phyloP scores from a whole-genome alignment of 2,888 invertebrate species.

The Ophonus ardosiacus region DNA sequence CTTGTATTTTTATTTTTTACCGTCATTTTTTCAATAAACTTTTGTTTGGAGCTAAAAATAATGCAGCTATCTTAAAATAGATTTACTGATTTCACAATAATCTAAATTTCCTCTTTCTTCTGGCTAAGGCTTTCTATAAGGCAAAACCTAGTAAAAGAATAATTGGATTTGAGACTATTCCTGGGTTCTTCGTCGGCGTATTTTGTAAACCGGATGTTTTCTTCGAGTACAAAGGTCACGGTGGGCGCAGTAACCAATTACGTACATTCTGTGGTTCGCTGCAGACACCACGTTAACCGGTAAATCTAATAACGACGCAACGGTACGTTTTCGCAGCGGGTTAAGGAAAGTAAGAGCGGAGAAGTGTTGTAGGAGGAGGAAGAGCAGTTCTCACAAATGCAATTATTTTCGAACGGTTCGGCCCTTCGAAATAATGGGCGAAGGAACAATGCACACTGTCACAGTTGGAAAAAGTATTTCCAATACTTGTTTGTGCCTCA shows the following conservation, averaged over 20 bases:
- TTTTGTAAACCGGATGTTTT: conserved; percentile 47
- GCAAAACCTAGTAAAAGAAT: conserved; percentile 36
- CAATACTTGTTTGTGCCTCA: background rate
- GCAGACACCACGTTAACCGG: conserved; percentile 55
- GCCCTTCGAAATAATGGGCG: conserved; percentile 60
- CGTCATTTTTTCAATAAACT: background rate
- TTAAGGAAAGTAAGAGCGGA: background rate
- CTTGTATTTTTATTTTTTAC: background rate
- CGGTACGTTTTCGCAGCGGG: conserved; percentile 36
- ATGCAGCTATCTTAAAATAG: background rate
- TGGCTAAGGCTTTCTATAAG: background rate
- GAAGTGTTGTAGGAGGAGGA: conserved; percentile 8
- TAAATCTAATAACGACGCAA: conserved; percentile 62
- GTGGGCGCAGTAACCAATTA: conserved; percentile 58
- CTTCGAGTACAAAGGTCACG: conserved; percentile 55
- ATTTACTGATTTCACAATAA: background rate
- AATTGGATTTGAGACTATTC: conserved; percentile 53
- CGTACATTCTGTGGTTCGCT: conserved; percentile 58
- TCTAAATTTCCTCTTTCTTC: background rate
- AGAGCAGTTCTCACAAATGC: conserved; percentile 43
- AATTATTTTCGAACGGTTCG: conserved; percentile 61
- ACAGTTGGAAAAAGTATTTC: conserved; percentile 57
- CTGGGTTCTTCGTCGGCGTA: conserved; percentile 9
- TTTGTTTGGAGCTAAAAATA: background rate
- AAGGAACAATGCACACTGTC: conserved; percentile 56